Evolutionary conservation across 2,797 vertebrate species (phyloP), one percentile per base, ranked within the genome.

Genomic region (Anniella stebbinsi): DNA sequence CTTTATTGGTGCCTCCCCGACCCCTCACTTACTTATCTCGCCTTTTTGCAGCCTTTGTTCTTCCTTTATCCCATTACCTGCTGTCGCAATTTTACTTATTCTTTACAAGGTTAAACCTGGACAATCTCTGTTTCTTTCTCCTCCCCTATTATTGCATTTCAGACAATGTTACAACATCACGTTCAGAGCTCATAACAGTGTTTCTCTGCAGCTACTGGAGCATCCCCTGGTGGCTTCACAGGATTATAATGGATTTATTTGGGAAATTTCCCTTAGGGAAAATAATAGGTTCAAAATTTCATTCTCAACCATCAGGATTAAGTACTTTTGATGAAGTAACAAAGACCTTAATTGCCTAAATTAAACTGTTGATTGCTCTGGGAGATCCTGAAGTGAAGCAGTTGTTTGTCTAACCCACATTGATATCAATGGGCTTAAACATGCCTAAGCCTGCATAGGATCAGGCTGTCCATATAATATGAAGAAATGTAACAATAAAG

Each of bases 261-360:
- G 15, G 36, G 25, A 87, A 80, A 57, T 80, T 48, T 70, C 87
- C 57, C 48, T 69, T 87, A 66, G 63, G 63, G 28, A 30, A 69
- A 87, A 87, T n/a, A 30, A n/a, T 80, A 57, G 77, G 25, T 38
- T 88, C 48, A 80, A 69, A 69, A 88, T 80, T 57, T 33, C n/a
- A 88, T 70, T 51, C 48, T 41, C 17, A 54, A 36, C 17, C 30
- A 88, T 72, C 51, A 51, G 36, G n/a, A 57, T 70, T 87, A 80
- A 80, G n/a, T 67, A 80, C 45, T 80, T 60, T 80, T 87, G 78
- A 80, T 80, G 54, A 45, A n/a, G 45, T n/a, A 41, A 77, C 60
- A 87, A 77, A 45, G 15, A 66, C 25, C 2, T 77, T 81, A 87
- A 77, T 77, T 87, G 73, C 28, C 57, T 87, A 77, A 87, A 87